These are phyloP conservation scores for Peribatodes rhomboidaria DNA, from an alignment of 2,888 invertebrate species.

Conservation along the genomic window DNA sequence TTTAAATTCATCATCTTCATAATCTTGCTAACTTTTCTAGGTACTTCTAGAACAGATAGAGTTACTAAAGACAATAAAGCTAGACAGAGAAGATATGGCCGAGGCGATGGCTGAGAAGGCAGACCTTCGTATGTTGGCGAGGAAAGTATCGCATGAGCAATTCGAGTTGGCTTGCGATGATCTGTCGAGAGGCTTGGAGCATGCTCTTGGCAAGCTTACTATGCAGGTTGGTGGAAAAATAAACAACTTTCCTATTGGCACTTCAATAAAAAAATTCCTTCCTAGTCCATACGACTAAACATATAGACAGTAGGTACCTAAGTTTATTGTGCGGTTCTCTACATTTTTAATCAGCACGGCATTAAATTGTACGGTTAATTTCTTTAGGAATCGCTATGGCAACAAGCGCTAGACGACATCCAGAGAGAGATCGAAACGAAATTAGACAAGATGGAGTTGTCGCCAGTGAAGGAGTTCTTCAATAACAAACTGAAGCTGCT, in stretches of 20 bases:
- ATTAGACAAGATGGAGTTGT: conserved; percentile 88
- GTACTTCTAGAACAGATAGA: conserved; percentile 89
- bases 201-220: conserved; percentile 87
- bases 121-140: conserved; percentile 88
- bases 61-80: conserved; percentile 88
- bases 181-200: conserved; percentile 88
- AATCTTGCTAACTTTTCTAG: conserved; percentile 60
- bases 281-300: no score
- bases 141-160: conserved; percentile 91
- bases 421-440: conserved; percentile 89
- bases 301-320: no score
- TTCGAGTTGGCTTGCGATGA: conserved; percentile 90
- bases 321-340: no score
- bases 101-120: conserved; percentile 92
- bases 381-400: conserved; percentile 87
- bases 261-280: no score
- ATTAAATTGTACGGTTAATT: not conserved
- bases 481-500: conserved; percentile 86
- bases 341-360: not conserved
- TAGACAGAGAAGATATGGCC: conserved; percentile 90
- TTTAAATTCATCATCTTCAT: no score
- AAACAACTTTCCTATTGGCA: no score
- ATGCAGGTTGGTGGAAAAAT: conserved; percentile 77
- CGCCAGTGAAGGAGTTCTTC: conserved; percentile 88
- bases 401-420: conserved; percentile 89